Evolutionary conservation across 2,888 invertebrate species (phyloP).

Genomic region (Drosophila mayaguana): DNA sequence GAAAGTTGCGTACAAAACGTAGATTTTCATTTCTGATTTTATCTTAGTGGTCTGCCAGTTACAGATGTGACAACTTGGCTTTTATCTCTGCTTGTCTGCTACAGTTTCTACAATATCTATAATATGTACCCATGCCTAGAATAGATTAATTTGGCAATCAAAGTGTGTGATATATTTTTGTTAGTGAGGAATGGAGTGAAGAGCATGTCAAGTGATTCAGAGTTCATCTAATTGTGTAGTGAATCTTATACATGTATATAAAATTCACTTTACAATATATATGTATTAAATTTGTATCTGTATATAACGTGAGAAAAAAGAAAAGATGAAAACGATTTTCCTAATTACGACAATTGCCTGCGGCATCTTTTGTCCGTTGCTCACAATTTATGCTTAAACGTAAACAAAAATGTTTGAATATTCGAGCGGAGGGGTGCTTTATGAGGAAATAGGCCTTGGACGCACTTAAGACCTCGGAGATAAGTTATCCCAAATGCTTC

Average conservation of each 20-base stretch:
- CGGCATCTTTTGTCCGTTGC: constrained; percentile 30
- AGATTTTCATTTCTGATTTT: neutral
- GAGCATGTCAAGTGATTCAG: too few relatives aligned
- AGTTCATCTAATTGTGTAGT: too few relatives aligned
- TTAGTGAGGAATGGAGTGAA: too few relatives aligned
- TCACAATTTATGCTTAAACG: constrained; percentile 48
- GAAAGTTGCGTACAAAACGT: neutral
- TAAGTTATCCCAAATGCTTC: constrained; percentile 32
- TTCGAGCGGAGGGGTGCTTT: constrained; percentile 30
- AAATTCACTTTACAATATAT: neutral
- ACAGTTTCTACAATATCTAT: too few relatives aligned
- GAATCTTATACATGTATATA: neutral
- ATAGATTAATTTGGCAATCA: too few relatives aligned
- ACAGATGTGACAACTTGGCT: too few relatives aligned
- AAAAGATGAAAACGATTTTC: constrained; percentile 55
- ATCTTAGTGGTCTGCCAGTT: too few relatives aligned
- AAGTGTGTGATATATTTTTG: too few relatives aligned
- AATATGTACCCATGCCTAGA: too few relatives aligned
- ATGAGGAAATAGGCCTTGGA: constrained; percentile 5
- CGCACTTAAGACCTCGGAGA: constrained; percentile 21
- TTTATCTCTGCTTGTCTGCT: too few relatives aligned
- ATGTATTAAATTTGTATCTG: neutral
- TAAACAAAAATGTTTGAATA: constrained; percentile 45
- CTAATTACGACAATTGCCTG: constrained; percentile 54
- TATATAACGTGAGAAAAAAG: constrained; percentile 50